phyloP scores from a whole-genome alignment of 2,113 vertebrate genomes.

The Heterotis niloticus region DNA sequence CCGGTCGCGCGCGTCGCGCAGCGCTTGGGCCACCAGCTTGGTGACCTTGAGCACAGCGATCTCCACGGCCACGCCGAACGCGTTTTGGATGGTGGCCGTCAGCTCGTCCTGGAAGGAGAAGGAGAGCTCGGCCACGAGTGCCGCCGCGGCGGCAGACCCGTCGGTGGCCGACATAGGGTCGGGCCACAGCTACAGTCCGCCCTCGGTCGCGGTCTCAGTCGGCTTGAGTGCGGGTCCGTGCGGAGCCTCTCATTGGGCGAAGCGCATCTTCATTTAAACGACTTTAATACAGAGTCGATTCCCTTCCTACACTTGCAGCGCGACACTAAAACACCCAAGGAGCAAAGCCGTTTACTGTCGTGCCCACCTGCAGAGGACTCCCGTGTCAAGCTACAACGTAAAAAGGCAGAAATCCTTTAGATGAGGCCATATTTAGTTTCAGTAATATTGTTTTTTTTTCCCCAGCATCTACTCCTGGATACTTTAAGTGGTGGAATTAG shows the following conservation, averaged over 20 bases:
- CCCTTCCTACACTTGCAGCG: no score
- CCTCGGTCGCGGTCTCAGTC: background rate
- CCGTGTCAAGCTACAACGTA: no score
- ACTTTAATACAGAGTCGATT: no score
- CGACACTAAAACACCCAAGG: no score
- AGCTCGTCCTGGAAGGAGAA: constrained; percentile 47
- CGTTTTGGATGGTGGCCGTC: constrained; percentile 43
- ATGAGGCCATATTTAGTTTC: background rate
- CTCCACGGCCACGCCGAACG: constrained; percentile 48
- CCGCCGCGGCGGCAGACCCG: constrained; percentile 7
- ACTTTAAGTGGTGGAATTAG: background rate
- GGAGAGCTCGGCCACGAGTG: constrained; percentile 39
- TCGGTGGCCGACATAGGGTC: constrained; percentile 23
- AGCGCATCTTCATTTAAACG: no score
- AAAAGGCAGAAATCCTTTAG: background rate
- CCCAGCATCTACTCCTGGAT: background rate
- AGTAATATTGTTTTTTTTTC: background rate
- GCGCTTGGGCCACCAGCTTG: constrained; percentile 40
- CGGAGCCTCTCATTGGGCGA: no score
- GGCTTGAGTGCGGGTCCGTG: background rate
- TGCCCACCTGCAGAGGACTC: no score
- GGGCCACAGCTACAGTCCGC: no score
- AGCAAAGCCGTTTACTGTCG: no score
- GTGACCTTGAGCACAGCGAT: constrained; percentile 46
- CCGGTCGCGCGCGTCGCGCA: constrained; percentile 41